phyloP scores from a whole-genome alignment of 2,888 invertebrate genomes.

The Zygogramma bicolorata region DNA sequence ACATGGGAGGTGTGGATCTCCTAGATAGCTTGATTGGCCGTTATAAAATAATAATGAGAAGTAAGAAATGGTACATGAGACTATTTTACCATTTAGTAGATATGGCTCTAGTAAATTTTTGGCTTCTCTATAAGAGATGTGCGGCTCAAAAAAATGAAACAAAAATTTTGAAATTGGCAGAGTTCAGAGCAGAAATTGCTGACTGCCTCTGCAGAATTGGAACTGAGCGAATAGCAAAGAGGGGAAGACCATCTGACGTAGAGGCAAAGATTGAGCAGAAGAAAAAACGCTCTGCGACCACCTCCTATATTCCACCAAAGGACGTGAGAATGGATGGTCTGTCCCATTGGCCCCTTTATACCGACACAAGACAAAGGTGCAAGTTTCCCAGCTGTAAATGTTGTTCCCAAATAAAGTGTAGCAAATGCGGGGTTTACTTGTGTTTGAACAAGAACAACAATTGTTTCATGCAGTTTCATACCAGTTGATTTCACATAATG shows the following conservation, averaged over 20 bases:
- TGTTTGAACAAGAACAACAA: too few relatives aligned
- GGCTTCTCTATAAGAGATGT: too few relatives aligned
- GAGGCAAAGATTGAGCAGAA: neutral
- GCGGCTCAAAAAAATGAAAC: neutral
- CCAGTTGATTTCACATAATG: too few relatives aligned
- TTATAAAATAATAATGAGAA: neutral
- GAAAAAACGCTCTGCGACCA: neutral
- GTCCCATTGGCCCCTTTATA: too few relatives aligned
- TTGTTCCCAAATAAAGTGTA: too few relatives aligned
- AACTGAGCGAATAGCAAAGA: neutral
- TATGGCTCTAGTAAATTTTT: neutral
- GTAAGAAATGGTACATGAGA: too few relatives aligned
- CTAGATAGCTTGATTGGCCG: neutral
- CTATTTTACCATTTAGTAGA: neutral
- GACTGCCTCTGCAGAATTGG: neutral
- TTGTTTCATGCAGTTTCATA: too few relatives aligned
- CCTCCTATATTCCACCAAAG: neutral
- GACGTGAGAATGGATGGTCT: neutral
- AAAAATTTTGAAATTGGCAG: neutral
- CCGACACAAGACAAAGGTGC: too few relatives aligned
- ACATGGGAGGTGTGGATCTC: too few relatives aligned
- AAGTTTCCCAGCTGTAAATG: too few relatives aligned
- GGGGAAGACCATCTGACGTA: neutral
- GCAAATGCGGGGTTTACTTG: too few relatives aligned
- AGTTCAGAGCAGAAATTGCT: neutral